A percentile compares a stretch with the other conserved stretches of the same genome.
Conservation (phyloP, 2,797 vertebrate genomes). For the Galagoides demidoff region DNA sequence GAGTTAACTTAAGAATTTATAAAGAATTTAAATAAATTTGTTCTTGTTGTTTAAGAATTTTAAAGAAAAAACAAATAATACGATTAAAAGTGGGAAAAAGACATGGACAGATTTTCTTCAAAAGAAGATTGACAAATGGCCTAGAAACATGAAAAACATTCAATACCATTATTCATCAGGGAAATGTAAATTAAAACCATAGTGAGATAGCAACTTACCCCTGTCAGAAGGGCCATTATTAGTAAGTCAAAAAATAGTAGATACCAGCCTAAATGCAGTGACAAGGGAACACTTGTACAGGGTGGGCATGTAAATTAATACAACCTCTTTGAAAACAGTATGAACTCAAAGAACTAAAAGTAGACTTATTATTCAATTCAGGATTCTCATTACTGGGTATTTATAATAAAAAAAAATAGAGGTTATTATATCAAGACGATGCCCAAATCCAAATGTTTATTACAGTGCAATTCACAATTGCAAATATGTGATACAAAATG, state of each 20-base stretch:
- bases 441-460: not conserved
- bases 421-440: not conserved
- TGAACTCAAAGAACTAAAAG: not conserved
- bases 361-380: not conserved
- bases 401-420: not conserved
- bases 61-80: not conserved
- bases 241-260: not conserved
- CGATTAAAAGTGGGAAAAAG: not conserved
- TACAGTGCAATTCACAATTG: not conserved
- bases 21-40: not conserved
- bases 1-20: not conserved
- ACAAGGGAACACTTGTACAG: not conserved
- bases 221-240: not conserved
- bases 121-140: not conserved
- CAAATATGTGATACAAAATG: not conserved
- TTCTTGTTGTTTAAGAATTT: too few species aligned
- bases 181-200: not conserved
- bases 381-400: not conserved
- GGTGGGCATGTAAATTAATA: not conserved
- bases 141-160: not conserved
- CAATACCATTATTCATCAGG: not conserved
- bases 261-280: not conserved
- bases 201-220: not conserved
- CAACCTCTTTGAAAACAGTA: not conserved
- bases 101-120: not conserved